phyloP scores from a whole-genome alignment of 1,140 invertebrate genomes.

The Pogonognathellus flavescens region DNA sequence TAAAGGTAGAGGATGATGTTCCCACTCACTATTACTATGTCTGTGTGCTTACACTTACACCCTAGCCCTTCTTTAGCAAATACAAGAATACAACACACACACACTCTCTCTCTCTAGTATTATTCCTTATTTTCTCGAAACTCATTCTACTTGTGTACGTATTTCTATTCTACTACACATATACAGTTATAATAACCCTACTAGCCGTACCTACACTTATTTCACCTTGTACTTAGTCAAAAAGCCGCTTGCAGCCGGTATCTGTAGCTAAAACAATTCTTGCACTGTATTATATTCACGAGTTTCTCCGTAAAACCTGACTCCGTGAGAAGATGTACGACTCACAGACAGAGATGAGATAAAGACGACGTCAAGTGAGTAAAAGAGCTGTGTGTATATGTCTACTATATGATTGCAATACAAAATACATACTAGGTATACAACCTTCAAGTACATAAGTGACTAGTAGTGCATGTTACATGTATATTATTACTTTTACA shows the following conservation, averaged over 20 bases:
- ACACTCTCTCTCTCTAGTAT: conserved; percentile 11
- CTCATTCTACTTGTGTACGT: neutral
- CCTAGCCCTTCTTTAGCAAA: neutral
- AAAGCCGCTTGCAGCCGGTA: neutral
- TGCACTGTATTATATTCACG: neutral
- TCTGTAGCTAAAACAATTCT: neutral
- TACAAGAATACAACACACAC: neutral
- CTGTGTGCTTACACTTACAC: neutral
- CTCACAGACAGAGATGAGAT: neutral
- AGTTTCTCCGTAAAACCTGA: neutral
- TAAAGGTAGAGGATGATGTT: conserved; percentile 34
- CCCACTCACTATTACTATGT: neutral
- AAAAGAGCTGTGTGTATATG: neutral
- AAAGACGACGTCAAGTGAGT: neutral
- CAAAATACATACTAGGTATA: too few relatives aligned
- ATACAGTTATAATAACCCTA: neutral
- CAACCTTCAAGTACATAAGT: neutral
- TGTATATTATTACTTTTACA: conserved; percentile 48
- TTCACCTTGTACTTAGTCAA: too few relatives aligned
- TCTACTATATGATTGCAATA: neutral
- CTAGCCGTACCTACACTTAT: too few relatives aligned
- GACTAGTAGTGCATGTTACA: neutral
- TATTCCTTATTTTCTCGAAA: neutral
- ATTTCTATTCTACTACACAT: neutral
- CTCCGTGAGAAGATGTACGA: neutral